Evolutionary conservation across 2,888 invertebrate genomes (phyloP), one percentile per base, ranked within the genome.

Genomic region (Spisula solida): DNA sequence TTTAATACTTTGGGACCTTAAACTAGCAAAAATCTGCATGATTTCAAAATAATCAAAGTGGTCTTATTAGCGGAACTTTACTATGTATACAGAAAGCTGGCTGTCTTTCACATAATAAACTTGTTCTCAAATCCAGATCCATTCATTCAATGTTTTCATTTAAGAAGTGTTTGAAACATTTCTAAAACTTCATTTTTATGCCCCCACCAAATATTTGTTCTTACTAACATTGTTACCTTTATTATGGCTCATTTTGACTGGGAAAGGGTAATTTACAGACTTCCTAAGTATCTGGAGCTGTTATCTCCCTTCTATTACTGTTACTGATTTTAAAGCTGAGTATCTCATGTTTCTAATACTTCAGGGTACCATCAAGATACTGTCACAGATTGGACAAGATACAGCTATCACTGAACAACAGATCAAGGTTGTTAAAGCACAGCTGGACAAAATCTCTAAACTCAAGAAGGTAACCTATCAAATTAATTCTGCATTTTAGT

Each of bases 371-470:
- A 94, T 95, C 25, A 95, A 95, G 89, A 96, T 96, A 55, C 88
- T 96, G 86, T 95, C 95, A 8, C 96, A 96, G 94, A 96, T 96
- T 51, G 96, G 96, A n/a, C 96, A 96, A 91, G 96, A 96, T 92
- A 96, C 96, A 41, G 96, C 96, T 66, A 96, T 96, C 81, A 96
- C 96, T 83, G 96, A 96, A 90, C 96, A 96, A 82, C 96, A 96
- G 93, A 95, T 96, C 86, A 95, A 95, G 86, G 96, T 96, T 12
- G 96, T 96, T 86, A 95, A 95, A 85, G 94, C 94, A 8, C 96
- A 96, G 88, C 94, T 96, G 91, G 96, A 96, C 90, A 96, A 96
- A 88, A 96, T 96, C 25, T 93, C 94, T 16, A 94, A 92, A 82
- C 94, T 96, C 16, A 96, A 96, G 84, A 96, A 96, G 95, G 96